phyloP scores from a whole-genome alignment of 2,888 invertebrate genomes.

The Drosophila kanekoi region DNA sequence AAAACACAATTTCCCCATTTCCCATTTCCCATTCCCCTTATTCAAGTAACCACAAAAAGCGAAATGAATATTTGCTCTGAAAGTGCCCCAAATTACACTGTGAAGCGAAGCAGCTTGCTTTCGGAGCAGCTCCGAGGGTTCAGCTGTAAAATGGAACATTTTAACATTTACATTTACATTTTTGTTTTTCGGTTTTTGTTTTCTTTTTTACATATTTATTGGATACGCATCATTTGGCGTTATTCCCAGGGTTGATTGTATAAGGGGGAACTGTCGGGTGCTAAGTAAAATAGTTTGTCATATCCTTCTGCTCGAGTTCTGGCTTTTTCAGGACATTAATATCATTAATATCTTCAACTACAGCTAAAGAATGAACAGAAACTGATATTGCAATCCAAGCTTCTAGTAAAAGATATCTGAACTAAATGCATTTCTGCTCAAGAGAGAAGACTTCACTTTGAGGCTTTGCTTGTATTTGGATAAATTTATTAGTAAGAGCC shows the following conservation, averaged over 20 bases:
- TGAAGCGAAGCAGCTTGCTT: slow-evolving; percentile 27
- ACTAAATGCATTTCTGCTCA: too few relatives aligned
- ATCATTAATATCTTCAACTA: background rate
- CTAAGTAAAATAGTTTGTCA: slow-evolving; percentile 14
- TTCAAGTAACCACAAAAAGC: slow-evolving; percentile 35
- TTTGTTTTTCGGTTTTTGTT: slow-evolving; percentile 3
- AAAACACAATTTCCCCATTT: slow-evolving; percentile 44
- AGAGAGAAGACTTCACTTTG: too few relatives aligned
- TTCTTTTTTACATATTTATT: slow-evolving; percentile 48
- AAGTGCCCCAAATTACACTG: slow-evolving; percentile 62
- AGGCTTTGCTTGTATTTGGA: too few relatives aligned
- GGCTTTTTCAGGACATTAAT: background rate
- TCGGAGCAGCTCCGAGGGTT: slow-evolving; percentile 24
- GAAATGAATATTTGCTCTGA: slow-evolving; percentile 62
- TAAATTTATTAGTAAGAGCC: too few relatives aligned
- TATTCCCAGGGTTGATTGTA: slow-evolving; percentile 40
- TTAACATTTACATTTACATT: slow-evolving; percentile 40
- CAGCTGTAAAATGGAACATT: slow-evolving; percentile 49
- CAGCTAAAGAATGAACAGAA: background rate
- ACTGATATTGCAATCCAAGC: too few relatives aligned
- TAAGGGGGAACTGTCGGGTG: background rate
- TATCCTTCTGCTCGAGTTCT: background rate
- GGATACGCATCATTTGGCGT: slow-evolving; percentile 58
- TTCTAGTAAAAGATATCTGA: background rate
- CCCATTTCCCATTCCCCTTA: slow-evolving; percentile 28